Percentiles rank a stretch among this genome's conserved stretches.
Conservation (phyloP, 2,888 invertebrate species). For the Acanthococcus lagerstroemiae region DNA sequence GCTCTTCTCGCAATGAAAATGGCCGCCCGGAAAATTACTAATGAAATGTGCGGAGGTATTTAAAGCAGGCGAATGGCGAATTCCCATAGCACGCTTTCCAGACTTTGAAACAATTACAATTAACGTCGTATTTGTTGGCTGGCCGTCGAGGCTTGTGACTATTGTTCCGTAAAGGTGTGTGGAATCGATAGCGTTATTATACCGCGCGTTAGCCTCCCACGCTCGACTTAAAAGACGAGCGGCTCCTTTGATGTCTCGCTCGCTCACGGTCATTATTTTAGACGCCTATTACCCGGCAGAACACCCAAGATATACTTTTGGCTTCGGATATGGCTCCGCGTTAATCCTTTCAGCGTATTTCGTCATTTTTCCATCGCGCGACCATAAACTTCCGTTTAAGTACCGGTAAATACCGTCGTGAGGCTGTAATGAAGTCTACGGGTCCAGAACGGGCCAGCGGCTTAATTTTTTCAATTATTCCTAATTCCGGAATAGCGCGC, state of each 20-base stretch:
- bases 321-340: not conserved
- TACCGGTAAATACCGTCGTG: not conserved
- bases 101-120: constrained; percentile 28
- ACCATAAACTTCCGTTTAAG: not conserved
- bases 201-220: constrained; percentile 25
- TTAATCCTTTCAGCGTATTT: not conserved
- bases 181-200: constrained; percentile 29
- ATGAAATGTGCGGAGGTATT: not conserved
- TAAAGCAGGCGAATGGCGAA: constrained; percentile 30
- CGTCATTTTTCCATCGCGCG: not conserved
- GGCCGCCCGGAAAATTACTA: constrained; percentile 11
- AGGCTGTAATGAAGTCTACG: not conserved
- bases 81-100: constrained; percentile 25
- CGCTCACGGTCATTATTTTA: constrained; percentile 31
- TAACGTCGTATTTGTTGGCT: constrained; percentile 18
- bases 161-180: constrained; percentile 28
- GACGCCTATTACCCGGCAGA: constrained; percentile 31
- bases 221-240: constrained; percentile 26
- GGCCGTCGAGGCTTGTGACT: constrained; percentile 12
- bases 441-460: too few species aligned
- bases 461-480: not conserved
- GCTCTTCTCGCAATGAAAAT: constrained; percentile 5
- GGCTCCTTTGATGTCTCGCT: constrained; percentile 28
- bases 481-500: not conserved
- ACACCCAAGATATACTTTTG: constrained; percentile 28